These are phyloP conservation scores for Parazoanthus swiftii DNA, from an alignment of 92 coral and sea anemone species.

Conservation along the genomic window DNA sequence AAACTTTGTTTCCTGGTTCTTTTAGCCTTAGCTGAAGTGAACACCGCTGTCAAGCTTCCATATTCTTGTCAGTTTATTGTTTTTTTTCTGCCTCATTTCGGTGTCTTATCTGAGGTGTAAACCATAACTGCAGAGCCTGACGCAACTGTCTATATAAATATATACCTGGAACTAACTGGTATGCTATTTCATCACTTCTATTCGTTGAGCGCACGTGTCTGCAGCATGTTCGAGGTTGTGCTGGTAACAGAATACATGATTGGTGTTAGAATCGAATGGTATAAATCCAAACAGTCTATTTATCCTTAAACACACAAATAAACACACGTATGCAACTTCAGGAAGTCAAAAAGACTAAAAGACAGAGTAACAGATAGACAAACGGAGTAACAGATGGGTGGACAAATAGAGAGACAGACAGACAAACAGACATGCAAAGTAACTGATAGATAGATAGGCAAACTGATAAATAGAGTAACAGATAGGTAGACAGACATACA, in stretches of 20 bases:
- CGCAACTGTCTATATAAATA: not conserved
- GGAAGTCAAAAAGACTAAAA: too few species aligned
- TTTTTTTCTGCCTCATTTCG: too few species aligned
- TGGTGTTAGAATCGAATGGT: not conserved
- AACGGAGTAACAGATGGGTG: not conserved
- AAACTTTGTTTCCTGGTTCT: too few species aligned
- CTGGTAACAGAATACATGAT: conserved; percentile 29
- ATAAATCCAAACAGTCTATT: not conserved
- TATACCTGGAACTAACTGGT: not conserved
- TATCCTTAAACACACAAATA: not conserved
- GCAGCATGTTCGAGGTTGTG: conserved; percentile 51
- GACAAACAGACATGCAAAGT: too few species aligned
- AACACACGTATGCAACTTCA: too few species aligned
- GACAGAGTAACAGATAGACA: too few species aligned
- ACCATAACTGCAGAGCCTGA: too few species aligned
- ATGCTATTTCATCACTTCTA: not conserved
- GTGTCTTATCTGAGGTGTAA: too few species aligned
- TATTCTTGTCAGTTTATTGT: too few species aligned
- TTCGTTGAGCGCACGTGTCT: conserved; percentile 10
- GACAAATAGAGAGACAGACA: not conserved
- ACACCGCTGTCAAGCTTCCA: too few species aligned
- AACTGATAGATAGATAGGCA: not conserved
- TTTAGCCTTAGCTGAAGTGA: too few species aligned
- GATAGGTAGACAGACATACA: not conserved
- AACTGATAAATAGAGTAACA: not conserved